phyloP scores from a whole-genome alignment of 92 coral and sea anemone species.

The Porites cylindrica region DNA sequence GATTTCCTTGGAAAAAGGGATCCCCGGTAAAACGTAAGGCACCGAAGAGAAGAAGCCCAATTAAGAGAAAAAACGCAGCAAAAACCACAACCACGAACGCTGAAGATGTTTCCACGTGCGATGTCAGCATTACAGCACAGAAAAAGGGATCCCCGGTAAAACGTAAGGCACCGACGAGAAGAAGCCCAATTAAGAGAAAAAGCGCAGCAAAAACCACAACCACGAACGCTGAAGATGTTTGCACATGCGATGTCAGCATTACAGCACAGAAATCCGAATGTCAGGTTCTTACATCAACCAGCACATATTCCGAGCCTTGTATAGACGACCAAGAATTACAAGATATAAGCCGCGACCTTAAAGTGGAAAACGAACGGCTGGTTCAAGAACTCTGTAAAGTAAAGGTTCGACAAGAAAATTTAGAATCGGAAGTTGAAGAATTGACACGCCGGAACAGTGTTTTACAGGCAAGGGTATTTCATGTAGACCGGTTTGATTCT shows the following conservation, averaged over 20 bases:
- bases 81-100: too few relatives aligned
- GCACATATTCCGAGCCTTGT: background rate
- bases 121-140: background rate
- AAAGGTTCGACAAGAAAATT: constrained; percentile 1
- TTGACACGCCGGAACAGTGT: constrained; percentile 3
- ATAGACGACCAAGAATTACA: constrained; percentile 29
- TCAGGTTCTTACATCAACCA: constrained; percentile 28
- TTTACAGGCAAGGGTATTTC: constrained; percentile 43
- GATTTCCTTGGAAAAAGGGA: background rate
- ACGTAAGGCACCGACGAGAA: background rate
- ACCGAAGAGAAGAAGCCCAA: constrained; percentile 1
- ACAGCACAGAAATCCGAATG: background rate
- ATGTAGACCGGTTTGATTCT: constrained; percentile 41
- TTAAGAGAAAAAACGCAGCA: background rate
- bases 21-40: background rate
- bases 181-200: constrained; percentile 3
- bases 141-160: background rate
- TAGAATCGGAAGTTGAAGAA: constrained; percentile 22
- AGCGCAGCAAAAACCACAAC: background rate
- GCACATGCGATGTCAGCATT: background rate
- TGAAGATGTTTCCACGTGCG: background rate
- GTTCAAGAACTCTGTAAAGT: constrained; percentile 36
- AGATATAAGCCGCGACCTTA: constrained; percentile 25
- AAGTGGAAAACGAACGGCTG: constrained; percentile 40
- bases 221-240: background rate